Conservation (phyloP, 1,140 invertebrate species). For the Aphidius ervi region DNA sequence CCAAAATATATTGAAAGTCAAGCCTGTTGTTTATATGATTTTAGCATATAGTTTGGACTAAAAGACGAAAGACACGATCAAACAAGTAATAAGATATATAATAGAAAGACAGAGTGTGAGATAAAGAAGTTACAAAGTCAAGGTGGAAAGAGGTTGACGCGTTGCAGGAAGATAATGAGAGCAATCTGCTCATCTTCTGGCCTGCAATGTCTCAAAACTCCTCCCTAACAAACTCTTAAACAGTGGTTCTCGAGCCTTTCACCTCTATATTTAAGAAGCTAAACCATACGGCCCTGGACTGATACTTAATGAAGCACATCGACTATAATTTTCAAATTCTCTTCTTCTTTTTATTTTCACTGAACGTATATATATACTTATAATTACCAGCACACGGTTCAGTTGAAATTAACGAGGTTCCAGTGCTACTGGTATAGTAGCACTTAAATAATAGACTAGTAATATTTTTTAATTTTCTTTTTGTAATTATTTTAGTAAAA, state of each 20-base stretch:
- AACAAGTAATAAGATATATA: conserved; percentile 15
- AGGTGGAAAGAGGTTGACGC: conserved; percentile 30
- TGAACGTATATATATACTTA: too few relatives aligned
- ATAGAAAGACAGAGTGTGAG: conserved; percentile 26
- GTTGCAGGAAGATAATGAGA: conserved; percentile 40
- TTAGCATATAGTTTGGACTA: not conserved
- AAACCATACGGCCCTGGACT: too few relatives aligned
- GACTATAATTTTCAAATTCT: too few relatives aligned
- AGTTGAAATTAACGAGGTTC: too few relatives aligned
- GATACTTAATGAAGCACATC: too few relatives aligned
- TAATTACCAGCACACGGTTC: too few relatives aligned
- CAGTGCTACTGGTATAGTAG: too few relatives aligned
- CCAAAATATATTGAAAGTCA: too few relatives aligned
- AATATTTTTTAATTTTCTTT: too few relatives aligned
- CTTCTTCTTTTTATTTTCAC: too few relatives aligned
- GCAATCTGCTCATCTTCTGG: conserved; percentile 41
- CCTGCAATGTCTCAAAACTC: conserved; percentile 35
- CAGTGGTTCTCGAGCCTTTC: conserved; percentile 2
- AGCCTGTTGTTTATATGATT: not conserved
- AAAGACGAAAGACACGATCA: conserved; percentile 24
- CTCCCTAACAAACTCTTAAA: not conserved
- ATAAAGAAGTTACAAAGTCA: conserved; percentile 12
- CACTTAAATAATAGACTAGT: too few relatives aligned
- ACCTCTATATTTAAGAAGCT: not conserved
- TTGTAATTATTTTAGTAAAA: too few relatives aligned